A percentile compares a stretch with the other conserved stretches of the same genome.
Conservation (phyloP, 2,888 invertebrate species). For the Corythucha ciliata region DNA sequence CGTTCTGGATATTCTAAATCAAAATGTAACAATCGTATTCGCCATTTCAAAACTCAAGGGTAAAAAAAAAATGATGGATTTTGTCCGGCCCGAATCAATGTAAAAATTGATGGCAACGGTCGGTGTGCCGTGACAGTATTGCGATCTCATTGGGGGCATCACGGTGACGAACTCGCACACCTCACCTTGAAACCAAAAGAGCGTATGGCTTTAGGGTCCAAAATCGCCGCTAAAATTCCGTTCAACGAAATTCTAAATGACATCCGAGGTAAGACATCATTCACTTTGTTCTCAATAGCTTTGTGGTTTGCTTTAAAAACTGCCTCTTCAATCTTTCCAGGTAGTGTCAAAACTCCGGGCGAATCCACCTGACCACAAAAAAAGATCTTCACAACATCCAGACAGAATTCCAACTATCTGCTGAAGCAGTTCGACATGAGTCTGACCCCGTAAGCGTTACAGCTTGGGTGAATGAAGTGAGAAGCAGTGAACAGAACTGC, state of each 20-base stretch:
- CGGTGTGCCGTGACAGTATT: slow-evolving; percentile 28
- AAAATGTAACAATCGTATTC: slow-evolving; percentile 4
- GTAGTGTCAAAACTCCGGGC: too few species aligned
- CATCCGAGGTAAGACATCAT: slow-evolving; percentile 29
- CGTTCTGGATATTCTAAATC: slow-evolving; percentile 15
- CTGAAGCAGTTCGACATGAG: slow-evolving; percentile 26
- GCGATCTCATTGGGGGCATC: slow-evolving; percentile 36
- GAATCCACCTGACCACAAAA: slow-evolving; percentile 34
- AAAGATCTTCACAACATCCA: slow-evolving; percentile 37
- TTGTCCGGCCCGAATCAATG: slow-evolving; percentile 35
- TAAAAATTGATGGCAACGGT: slow-evolving; percentile 27
- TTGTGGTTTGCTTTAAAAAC: too few species aligned
- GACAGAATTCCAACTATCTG: slow-evolving; percentile 29
- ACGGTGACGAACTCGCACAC: slow-evolving; percentile 32
- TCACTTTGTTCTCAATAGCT: too few species aligned
- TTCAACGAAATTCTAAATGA: slow-evolving; percentile 30
- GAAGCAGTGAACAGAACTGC: slow-evolving; percentile 2
- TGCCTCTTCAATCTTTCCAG: too few species aligned
- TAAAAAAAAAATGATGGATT: slow-evolving; percentile 34
- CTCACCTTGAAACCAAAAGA: slow-evolving; percentile 33
- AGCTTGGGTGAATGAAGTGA: slow-evolving; percentile 30
- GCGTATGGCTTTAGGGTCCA: slow-evolving; percentile 30
- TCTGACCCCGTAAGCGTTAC: slow-evolving; percentile 33
- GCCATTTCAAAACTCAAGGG: slow-evolving; percentile 22
- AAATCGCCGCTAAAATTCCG: slow-evolving; percentile 35